A percentile compares a stretch with the other conserved stretches of the same genome.
These are phyloP conservation scores for Festucalex cinctus DNA, from an alignment of 2,113 vertebrate genomes.

Conservation along the genomic window DNA sequence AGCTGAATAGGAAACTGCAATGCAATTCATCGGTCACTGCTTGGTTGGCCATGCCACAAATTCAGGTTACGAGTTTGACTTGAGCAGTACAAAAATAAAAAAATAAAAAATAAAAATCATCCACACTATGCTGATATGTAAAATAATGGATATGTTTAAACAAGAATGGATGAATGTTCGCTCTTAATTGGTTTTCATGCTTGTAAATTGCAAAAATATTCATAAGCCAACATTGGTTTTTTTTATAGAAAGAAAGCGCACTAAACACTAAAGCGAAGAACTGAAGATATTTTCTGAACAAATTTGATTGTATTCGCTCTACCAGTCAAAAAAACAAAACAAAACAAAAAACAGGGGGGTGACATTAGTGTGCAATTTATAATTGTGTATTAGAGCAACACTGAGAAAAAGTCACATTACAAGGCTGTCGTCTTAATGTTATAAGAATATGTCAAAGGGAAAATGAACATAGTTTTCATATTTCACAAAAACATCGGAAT, in stretches of 20 bases:
- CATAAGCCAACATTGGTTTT: background rate
- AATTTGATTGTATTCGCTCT: background rate
- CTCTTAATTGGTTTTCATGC: background rate
- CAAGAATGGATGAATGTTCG: background rate
- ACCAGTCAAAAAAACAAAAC: background rate
- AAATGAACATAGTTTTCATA: background rate
- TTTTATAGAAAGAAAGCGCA: background rate
- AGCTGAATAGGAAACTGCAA: slow-evolving; percentile 45
- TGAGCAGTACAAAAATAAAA: background rate
- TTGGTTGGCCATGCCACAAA: background rate
- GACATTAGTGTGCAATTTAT: too few relatives aligned
- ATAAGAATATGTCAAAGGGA: background rate
- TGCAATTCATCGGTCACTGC: slow-evolving; percentile 10
- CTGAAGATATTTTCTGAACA: background rate
- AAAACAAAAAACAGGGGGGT: background rate
- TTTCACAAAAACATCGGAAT: background rate
- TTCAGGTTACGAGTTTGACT: background rate
- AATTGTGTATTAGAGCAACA: background rate
- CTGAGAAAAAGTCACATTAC: background rate
- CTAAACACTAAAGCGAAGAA: background rate
- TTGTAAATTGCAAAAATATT: background rate
- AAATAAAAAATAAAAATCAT: background rate
- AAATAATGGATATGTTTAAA: background rate
- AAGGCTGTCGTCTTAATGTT: background rate
- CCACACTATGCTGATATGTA: background rate